Conservation (phyloP, 2,797 vertebrate genomes). For the Limnodromus scolopaceus region DNA sequence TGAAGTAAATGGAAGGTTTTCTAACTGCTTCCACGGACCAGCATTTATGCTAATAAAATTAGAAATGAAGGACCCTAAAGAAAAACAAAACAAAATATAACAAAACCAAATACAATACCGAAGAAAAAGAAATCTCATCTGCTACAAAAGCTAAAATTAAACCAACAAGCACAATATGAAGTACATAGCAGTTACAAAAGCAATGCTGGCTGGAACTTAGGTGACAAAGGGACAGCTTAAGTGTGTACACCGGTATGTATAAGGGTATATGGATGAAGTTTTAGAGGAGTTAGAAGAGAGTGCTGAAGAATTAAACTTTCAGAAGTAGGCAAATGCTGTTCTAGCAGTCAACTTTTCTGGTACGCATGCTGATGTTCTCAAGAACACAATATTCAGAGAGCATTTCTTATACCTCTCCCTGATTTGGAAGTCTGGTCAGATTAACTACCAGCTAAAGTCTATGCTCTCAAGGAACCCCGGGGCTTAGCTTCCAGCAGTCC, state of each 20-base stretch:
- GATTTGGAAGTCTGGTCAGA: constrained; percentile 29
- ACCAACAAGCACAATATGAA: neutral
- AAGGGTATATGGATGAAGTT: neutral
- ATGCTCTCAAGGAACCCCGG: neutral
- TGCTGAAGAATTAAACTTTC: neutral
- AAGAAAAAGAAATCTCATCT: neutral
- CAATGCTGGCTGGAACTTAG: neutral
- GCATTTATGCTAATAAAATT: neutral
- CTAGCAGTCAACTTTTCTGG: neutral
- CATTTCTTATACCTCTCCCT: neutral
- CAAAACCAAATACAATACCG: neutral
- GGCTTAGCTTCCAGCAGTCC: constrained; percentile 22
- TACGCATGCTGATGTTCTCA: neutral
- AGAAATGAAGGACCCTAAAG: neutral
- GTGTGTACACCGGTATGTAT: neutral
- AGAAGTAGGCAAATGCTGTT: neutral
- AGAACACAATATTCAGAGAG: neutral
- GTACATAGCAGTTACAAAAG: neutral
- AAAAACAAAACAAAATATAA: neutral
- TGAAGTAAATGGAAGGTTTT: neutral
- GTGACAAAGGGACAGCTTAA: neutral
- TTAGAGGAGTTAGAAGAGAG: neutral
- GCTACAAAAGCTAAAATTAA: neutral
- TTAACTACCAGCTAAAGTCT: constrained; percentile 24
- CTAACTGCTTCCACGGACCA: neutral